Base-by-base conservation (phyloP, 1,140 invertebrate genomes). In the Pachyrhynchus sulphureomaculatus region DNA sequence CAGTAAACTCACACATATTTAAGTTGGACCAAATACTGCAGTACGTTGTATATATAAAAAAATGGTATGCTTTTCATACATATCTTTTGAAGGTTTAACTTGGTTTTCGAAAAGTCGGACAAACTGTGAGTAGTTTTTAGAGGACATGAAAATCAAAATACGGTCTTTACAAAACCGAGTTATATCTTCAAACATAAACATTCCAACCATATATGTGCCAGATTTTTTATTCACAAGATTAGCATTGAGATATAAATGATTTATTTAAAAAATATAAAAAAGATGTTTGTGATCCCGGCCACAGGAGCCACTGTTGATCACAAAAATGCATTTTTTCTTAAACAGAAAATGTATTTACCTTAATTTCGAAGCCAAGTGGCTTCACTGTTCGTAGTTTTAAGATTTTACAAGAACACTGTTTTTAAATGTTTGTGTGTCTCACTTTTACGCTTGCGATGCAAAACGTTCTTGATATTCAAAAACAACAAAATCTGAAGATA, bases 121-220 rank as follows among this genome's bases (percentile, higher is more conserved):
- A 26, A 45, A 49, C 66, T 39, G 53, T 56, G 61, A 63, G 36
- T 58, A 59, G 62, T 59, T 64, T 64, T 48, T 45, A 58, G 29
- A 13, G 20, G 34, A 51, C 51, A 62, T 44, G 65, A 68, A 67
- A 72, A 72, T 72, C 64, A 64, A 68, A 66, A 64, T 15, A 36
- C 39, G 62, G 54, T 47, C 48, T 44, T 52, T 15, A 26, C 5
- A 56, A 51, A 29, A 69, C 34, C 51, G 34, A 58, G 56, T 44
- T 26, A 34, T 23, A 47, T 47, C 51, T 45, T 69, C 71, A 74
- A 75, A 75, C 73, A 45, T 62, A 72, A 77, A 76, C 76, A 77
- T 77, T 77, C 76, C 76, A 77, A 78, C 76, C 76, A 75, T 75
- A 72, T 75, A 77, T 76, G 76, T 78, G 76, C 76, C 76, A 78